Evolutionary conservation across 2,888 invertebrate genomes (phyloP), one percentile per base, ranked within the genome.

Genomic region (Micoletzkya japonica): DNA sequence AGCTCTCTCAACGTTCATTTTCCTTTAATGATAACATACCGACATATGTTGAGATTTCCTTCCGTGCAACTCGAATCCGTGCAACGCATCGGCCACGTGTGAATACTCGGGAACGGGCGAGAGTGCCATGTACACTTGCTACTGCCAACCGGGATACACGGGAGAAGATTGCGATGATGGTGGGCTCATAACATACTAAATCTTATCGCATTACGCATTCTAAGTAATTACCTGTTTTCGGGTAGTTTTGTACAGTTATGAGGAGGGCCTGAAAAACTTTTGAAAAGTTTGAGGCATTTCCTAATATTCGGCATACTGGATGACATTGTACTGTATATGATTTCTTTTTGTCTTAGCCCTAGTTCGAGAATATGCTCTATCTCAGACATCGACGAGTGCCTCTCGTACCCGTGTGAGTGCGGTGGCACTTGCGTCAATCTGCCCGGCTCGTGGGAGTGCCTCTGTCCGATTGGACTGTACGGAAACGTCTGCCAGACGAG

Each of bases 401-500:
- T 28, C 3, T 24, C 30, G 14, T 17, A 37, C 37, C 44, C 28
- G n/a, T 63, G 63, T 17, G 20, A 63, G 50, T 32, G 32, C 24
- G 63, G 63, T 7, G 63, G 50, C 6, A 63, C 63, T n/a, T 63
- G 63, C 50, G 24, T 50, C 4, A 63, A 63, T 20, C 3, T 36
- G 49, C n/a, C 3, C 10, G 49, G 49, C n/a, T 63, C 32, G 1
- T 63, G 50, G n/a, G 1, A 49, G 24, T 63, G 63, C n/a, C 14
- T 14, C 1, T 63, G 63, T 20, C 24, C 36, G 24, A 49, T 39
- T 49, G 63, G 63, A 32, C 32, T 34, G 32, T 44, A 63, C 26
- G 63, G 63, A 50, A 28, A 39, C 50, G 50, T 50, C 26, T 63
- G 63, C 50, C 32, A 32, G 1, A 34, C 32, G 0, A 63, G 63